Conservation (phyloP, 1,140 invertebrate genomes). For the Spodoptera litura region DNA sequence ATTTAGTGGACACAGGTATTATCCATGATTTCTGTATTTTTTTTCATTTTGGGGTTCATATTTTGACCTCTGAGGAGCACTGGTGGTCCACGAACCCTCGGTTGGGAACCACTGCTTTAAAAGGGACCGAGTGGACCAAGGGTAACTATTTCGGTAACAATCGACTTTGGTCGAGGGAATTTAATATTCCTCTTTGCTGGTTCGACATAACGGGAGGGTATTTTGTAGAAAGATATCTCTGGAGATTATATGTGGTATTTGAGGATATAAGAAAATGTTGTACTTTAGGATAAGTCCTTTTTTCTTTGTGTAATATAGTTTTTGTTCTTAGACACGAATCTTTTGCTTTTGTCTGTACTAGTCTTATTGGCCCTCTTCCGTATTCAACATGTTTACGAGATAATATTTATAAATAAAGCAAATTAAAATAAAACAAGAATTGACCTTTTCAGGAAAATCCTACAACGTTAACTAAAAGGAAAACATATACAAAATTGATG, state of each 20-base stretch:
- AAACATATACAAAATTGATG: constrained; percentile 12
- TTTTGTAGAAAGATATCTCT: constrained; percentile 15
- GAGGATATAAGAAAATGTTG: neutral
- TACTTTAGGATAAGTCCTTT: too few species aligned
- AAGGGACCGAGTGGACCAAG: neutral
- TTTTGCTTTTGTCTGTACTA: too few species aligned
- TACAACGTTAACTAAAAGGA: constrained; percentile 4
- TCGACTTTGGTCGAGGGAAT: constrained; percentile 11
- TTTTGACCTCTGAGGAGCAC: too few species aligned
- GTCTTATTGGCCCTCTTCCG: too few species aligned
- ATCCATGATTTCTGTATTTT: too few species aligned
- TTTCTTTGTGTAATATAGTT: too few species aligned
- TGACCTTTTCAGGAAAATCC: constrained; percentile 1
- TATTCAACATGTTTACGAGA: neutral
- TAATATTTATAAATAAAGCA: neutral
- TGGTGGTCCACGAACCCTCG: too few species aligned
- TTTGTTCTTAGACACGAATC: too few species aligned
- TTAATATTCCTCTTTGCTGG: constrained; percentile 36
- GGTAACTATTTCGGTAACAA: constrained; percentile 39
- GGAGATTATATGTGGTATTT: constrained; percentile 18
- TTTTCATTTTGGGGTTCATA: too few species aligned
- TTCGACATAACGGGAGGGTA: neutral
- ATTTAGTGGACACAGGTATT: too few species aligned
- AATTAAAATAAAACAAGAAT: neutral
- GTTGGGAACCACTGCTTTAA: too few species aligned